Evolutionary conservation across 2,113 vertebrate species (phyloP).

Genomic region (Cisticola juncidis): DNA sequence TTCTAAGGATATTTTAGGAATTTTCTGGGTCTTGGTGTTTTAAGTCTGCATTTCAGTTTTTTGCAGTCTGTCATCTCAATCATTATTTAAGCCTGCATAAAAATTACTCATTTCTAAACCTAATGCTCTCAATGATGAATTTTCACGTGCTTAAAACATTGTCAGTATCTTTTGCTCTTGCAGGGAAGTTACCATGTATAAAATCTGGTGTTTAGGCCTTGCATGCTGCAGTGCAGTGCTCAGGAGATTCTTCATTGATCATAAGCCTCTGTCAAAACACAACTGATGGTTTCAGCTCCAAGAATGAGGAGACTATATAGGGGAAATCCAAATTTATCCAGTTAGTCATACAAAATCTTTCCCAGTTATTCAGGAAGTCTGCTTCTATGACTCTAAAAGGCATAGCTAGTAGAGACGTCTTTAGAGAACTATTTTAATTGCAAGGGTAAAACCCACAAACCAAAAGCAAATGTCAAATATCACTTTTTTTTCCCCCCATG

Average conservation of each 20-base stretch:
- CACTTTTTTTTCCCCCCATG: not conserved
- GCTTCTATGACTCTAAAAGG: not conserved
- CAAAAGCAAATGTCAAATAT: not conserved
- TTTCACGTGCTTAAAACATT: not conserved
- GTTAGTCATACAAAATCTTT: slow-evolving; percentile 29
- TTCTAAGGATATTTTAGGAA: not conserved
- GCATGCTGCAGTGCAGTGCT: not conserved
- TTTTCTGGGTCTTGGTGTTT: not conserved
- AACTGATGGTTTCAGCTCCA: not conserved
- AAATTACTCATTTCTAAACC: not conserved
- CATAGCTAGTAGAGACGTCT: not conserved
- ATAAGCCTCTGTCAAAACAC: not conserved
- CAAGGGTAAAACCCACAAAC: not conserved
- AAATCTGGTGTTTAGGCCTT: not conserved
- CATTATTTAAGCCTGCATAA: not conserved
- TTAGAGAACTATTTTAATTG: not conserved
- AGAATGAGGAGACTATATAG: not conserved
- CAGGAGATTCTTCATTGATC: not conserved
- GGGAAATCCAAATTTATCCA: slow-evolving; percentile 23
- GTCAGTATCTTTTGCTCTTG: not conserved
- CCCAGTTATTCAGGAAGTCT: not conserved
- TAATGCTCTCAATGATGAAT: not conserved
- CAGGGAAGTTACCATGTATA: not conserved
- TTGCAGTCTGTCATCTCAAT: not conserved
- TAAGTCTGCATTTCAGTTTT: not conserved